These are phyloP conservation scores for Allygus modestus DNA, from an alignment of 2,888 invertebrate species.

Conservation along the genomic window DNA sequence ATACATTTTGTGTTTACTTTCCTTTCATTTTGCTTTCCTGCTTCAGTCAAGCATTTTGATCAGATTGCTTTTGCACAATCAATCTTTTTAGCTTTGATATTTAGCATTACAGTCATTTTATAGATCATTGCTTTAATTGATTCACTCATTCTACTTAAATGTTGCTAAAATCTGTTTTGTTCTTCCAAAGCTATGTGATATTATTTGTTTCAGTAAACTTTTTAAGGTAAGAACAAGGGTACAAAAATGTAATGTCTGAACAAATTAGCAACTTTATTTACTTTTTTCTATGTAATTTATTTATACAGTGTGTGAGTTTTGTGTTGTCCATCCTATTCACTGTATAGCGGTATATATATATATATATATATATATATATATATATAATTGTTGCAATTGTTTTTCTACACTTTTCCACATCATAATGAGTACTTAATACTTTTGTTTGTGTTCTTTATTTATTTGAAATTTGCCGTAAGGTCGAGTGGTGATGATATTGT, in stretches of 20 bases:
- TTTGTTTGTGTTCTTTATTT: conserved; percentile 7
- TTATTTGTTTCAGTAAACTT: neutral
- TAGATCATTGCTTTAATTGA: neutral
- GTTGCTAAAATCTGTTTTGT: neutral
- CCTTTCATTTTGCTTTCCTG: no score
- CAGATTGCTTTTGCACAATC: neutral
- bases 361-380: neutral
- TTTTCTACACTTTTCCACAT: neutral
- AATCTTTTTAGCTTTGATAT: neutral
- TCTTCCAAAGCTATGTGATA: conserved; percentile 2
- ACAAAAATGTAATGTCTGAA: neutral
- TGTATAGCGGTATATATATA: neutral
- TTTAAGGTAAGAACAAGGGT: neutral
- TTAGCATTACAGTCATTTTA: no score
- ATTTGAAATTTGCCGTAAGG: neutral
- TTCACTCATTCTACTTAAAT: neutral
- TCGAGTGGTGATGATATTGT: conserved; percentile 31
- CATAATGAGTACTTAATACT: neutral
- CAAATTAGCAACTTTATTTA: neutral
- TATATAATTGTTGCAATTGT: neutral
- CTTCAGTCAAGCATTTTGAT: neutral
- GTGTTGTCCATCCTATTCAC: neutral
- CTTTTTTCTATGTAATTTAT: neutral
- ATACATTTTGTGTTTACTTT: no score
- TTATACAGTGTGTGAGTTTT: neutral